A percentile compares a stretch with the other conserved stretches of the same genome.
Conservation (phyloP, 2,797 vertebrate species). For the Anguilla megastoma region DNA sequence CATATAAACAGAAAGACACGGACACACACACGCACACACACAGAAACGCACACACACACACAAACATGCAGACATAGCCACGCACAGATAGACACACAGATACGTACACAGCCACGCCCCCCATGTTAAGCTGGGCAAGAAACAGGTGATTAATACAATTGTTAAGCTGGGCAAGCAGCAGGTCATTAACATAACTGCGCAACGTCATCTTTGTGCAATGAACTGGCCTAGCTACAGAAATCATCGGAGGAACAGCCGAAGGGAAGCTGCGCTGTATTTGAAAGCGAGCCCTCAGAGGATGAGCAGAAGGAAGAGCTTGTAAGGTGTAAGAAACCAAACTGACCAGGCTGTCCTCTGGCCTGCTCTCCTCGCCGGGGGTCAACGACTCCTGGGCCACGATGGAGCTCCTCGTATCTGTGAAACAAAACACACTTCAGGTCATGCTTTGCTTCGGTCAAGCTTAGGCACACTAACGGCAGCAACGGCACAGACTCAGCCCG, state of each 20-base stretch:
- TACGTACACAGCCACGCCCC: background rate
- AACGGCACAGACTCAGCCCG: background rate
- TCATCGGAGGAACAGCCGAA: background rate
- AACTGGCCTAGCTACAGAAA: slow-evolving; percentile 12
- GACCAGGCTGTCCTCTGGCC: slow-evolving; percentile 67
- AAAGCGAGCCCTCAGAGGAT: background rate
- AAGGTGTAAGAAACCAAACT: slow-evolving; percentile 47
- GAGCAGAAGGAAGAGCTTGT: background rate
- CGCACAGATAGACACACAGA: slow-evolving; percentile 24
- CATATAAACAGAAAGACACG: slow-evolving; percentile 21
- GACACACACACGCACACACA: slow-evolving; percentile 30
- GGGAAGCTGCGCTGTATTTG: background rate
- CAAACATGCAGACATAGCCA: background rate
- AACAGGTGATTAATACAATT: background rate
- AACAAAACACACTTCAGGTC: slow-evolving; percentile 24
- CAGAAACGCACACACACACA: background rate
- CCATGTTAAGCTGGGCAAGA: background rate
- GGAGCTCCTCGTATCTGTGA: slow-evolving; percentile 53
- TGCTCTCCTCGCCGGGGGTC: slow-evolving; percentile 37
- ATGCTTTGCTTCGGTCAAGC: background rate
- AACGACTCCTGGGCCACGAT: background rate
- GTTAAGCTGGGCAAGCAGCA: slow-evolving; percentile 11
- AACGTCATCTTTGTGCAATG: background rate
- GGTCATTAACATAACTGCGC: background rate
- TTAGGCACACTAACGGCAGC: background rate